A percentile compares a stretch with the other conserved stretches of the same genome.
Conservation (phyloP, 2,113 vertebrate species). For the Phaethornis superciliosus region DNA sequence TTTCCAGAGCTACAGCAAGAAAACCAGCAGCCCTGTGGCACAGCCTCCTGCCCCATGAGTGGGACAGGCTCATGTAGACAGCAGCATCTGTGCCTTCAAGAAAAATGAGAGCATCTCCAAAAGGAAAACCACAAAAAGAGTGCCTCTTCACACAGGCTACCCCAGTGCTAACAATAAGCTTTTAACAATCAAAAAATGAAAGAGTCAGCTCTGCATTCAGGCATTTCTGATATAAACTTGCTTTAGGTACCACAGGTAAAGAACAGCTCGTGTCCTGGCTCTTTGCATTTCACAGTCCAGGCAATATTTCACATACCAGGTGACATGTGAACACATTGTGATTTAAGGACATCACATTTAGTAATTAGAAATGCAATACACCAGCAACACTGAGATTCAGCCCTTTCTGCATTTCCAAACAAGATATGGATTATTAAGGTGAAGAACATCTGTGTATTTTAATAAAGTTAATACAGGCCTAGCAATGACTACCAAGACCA, state of each 20-base stretch:
- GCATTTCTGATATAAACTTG: not conserved
- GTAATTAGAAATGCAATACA: not conserved
- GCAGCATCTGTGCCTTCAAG: not conserved
- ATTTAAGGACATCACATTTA: not conserved
- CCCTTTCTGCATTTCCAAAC: not conserved
- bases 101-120: not conserved
- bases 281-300: not conserved
- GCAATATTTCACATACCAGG: not conserved
- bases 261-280: not conserved
- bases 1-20: not conserved
- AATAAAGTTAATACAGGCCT: not conserved
- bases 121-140: conserved; percentile 18
- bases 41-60: not conserved
- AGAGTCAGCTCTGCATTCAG: not conserved
- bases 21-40: not conserved
- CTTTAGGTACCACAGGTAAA: not conserved
- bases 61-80: not conserved
- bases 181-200: not conserved
- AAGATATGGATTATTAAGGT: not conserved
- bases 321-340: not conserved
- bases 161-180: not conserved
- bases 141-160: not conserved
- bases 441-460: not conserved
- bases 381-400: not conserved
- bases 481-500: not conserved